A percentile compares a stretch with the other conserved stretches of the same genome.
Conservation (phyloP, 2,888 invertebrate species). For the Microctonus hyperodae region DNA sequence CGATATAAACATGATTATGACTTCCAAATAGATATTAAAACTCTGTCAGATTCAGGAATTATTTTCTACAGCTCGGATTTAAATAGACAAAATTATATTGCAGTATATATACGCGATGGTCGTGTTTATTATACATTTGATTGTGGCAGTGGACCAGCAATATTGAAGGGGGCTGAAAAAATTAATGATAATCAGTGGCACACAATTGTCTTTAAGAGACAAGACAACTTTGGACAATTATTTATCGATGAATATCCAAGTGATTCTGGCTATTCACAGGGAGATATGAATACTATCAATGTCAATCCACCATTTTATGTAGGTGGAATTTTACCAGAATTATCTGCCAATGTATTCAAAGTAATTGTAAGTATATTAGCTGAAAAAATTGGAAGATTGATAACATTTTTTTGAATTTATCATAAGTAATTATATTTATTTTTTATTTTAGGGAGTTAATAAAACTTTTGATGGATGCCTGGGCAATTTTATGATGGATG, state of each 20-base stretch:
- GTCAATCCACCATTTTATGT: constrained; percentile 78
- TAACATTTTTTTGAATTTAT: not conserved
- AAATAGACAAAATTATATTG: constrained; percentile 73
- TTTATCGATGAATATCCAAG: constrained; percentile 71
- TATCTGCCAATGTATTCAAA: constrained; percentile 59
- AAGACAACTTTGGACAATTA: constrained; percentile 71
- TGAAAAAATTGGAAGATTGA: not conserved
- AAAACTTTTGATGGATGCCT: constrained; percentile 86
- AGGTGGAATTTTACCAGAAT: constrained; percentile 76
- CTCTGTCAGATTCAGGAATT: constrained; percentile 77
- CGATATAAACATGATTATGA: constrained; percentile 75
- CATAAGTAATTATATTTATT: constrained; percentile 7
- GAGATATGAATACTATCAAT: constrained; percentile 66
- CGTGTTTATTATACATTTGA: constrained; percentile 71
- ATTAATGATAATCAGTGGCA: constrained; percentile 86
- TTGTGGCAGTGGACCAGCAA: constrained; percentile 72
- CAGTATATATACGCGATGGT: constrained; percentile 78
- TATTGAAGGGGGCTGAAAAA: constrained; percentile 67
- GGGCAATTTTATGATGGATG: constrained; percentile 76
- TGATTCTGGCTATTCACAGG: constrained; percentile 66
- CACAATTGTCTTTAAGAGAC: constrained; percentile 72
- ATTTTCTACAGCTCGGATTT: constrained; percentile 81
- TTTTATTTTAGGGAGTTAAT: constrained; percentile 66
- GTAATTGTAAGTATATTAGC: constrained; percentile 47
- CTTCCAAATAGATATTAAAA: constrained; percentile 81